These are phyloP conservation scores for Alviniconcha strummeri DNA, from an alignment of 2,888 invertebrate species.

Conservation along the genomic window DNA sequence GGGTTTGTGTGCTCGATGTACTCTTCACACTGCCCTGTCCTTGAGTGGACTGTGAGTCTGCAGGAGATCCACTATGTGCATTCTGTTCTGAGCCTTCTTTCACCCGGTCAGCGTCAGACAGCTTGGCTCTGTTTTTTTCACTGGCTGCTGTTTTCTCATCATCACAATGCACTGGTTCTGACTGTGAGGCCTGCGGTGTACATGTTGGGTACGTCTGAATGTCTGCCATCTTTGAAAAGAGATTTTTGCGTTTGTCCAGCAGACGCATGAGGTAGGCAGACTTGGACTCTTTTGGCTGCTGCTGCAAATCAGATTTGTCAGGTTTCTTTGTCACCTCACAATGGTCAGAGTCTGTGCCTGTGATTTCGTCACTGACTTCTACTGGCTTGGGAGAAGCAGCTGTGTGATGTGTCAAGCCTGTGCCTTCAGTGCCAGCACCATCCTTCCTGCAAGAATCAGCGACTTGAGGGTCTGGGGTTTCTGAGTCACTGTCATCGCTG, in stretches of 20 bases:
- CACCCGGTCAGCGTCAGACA: not conserved
- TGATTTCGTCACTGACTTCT: not conserved
- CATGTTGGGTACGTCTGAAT: slow-evolving; percentile 38
- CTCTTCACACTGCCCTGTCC: too few species aligned
- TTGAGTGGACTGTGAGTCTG: not conserved
- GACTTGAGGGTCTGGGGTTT: not conserved
- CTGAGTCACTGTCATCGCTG: slow-evolving; percentile 20
- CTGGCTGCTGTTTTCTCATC: not conserved
- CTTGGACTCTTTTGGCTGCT: slow-evolving; percentile 28
- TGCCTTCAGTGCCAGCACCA: not conserved
- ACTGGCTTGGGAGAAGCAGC: not conserved
- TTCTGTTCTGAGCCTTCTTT: not conserved
- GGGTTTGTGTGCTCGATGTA: too few species aligned
- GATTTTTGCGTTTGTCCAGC: slow-evolving; percentile 54
- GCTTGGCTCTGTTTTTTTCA: not conserved
- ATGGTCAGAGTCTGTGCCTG: too few species aligned
- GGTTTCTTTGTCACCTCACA: not conserved
- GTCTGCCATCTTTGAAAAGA: slow-evolving; percentile 57
- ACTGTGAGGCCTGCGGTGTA: not conserved
- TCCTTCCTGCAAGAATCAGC: not conserved
- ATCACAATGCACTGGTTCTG: not conserved
- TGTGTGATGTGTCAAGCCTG: not conserved
- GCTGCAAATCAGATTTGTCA: not conserved
- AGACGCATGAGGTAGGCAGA: slow-evolving; percentile 52
- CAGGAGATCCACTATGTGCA: not conserved